Percentiles rank a stretch among this genome's conserved stretches.
Evolutionary conservation across 1,140 invertebrate species (phyloP).

Genomic region (Drosophila takahashii): DNA sequence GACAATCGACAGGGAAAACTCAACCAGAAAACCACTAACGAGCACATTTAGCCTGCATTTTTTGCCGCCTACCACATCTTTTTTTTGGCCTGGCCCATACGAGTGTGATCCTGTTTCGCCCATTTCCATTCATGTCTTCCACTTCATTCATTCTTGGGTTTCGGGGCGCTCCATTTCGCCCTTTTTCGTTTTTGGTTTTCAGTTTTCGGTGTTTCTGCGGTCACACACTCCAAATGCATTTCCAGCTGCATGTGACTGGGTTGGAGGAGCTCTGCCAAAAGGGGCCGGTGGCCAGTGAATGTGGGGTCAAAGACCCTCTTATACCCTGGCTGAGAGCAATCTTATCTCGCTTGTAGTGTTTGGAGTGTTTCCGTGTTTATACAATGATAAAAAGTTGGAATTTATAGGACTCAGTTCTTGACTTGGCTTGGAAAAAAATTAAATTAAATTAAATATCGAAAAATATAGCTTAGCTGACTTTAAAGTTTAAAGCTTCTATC

Average conservation of each 20-base stretch:
- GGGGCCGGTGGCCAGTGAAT: slow-evolving; percentile 14
- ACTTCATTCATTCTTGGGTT: slow-evolving; percentile 56
- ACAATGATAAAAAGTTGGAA: neutral
- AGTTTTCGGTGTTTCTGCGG: slow-evolving; percentile 33
- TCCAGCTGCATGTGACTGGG: slow-evolving; percentile 30
- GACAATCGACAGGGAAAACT: slow-evolving; percentile 31
- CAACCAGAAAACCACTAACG: slow-evolving; percentile 58
- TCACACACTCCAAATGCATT: slow-evolving; percentile 53
- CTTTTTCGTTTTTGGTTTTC: slow-evolving; percentile 21
- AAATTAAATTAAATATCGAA: too few relatives aligned
- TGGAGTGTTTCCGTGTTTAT: neutral
- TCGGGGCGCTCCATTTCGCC: slow-evolving; percentile 16
- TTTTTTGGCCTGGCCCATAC: slow-evolving; percentile 17
- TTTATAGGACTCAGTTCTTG: neutral
- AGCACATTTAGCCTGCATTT: slow-evolving; percentile 55
- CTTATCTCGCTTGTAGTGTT: neutral
- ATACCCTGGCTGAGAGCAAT: slow-evolving; percentile 4
- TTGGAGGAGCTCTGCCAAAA: neutral
- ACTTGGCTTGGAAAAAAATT: too few relatives aligned
- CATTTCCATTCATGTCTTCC: slow-evolving; percentile 61
- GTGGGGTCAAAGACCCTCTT: slow-evolving; percentile 29
- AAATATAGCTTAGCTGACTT: too few relatives aligned
- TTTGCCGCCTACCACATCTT: slow-evolving; percentile 4
- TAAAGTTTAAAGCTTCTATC: too few relatives aligned
- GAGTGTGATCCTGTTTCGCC: slow-evolving; percentile 15